Evolutionary conservation across 2,113 vertebrate species (phyloP), one percentile per base, ranked within the genome.

Genomic region (Heterotilapia buettikoferi): DNA sequence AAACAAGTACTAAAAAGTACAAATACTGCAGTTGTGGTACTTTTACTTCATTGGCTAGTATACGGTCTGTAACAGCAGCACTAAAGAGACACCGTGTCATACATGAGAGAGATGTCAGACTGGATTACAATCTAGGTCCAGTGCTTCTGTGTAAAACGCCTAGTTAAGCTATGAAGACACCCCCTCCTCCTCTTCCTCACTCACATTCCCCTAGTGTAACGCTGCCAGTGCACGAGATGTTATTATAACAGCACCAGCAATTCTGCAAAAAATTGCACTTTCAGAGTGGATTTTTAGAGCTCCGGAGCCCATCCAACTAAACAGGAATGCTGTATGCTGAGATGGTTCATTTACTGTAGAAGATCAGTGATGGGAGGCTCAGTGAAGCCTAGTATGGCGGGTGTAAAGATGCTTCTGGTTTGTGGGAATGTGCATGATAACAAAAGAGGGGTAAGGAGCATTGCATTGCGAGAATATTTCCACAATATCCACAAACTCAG

Each of bases 321-420:
- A 43, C 33, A 26, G 43, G 47, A 57, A 84, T 33, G 56, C 85
- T 66, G 40, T 9, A 3, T 52, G 45, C 3, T 45, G 52, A 53
- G 52, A n/a, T 83, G 80, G 45, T 57, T 73, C 68, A 53, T 86
- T n/a, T 88, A 83, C 47, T 68, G 81, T 71, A 53, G 61, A 43
- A 19, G 57, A 82, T 29, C 88, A 86, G 89, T 83, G 79, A 81
- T 82, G 53, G 83, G 79, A 85, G 81, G 88, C 76, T 54, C 85
- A 90, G 63, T 59, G 57, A 9, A 89, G 87, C 88, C 87, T 50
- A 94, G 91, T 84, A 95, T 95, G 94, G 95, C 95, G 94, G 91
- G 87, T 92, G 89, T 24, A 68, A 88, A 81, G 89, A 91, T 88
- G 93, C 88, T 92, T 89, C 91, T 87, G 88, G 88, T 93, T 85